Base-by-base conservation (phyloP, 1,140 invertebrate genomes). In the Apis laboriosa region DNA sequence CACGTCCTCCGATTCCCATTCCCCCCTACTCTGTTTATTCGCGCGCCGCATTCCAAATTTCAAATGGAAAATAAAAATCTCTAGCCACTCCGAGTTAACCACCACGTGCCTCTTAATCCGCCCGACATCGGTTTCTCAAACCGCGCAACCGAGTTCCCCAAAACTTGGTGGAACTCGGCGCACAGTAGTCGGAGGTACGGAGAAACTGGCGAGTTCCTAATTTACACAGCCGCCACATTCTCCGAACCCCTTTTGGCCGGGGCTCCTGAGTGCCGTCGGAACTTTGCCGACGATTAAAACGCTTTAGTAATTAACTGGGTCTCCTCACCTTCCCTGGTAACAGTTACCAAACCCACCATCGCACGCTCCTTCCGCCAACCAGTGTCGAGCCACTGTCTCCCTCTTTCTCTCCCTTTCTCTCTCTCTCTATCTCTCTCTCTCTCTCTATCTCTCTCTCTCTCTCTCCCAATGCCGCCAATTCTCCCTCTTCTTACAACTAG, bases 261-360 rank as follows among this genome's bases (percentile, higher is more conserved):
- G 75, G 64, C 75, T 77, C 64, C 21, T 15, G 89, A 88, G 89
- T 89, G 86, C 90, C 88, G 86, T 88, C 90, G 91, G 89, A 94
- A 94, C 92, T 94, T 94, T 90, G 92, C 90, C 92, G 93, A 92
- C 93, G 93, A 94, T 94, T 94, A 94, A 94, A 94, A 94, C 93
- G 93, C 93, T 89, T 87, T 89, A 84, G 89, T 90, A 90, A 90
- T 90, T 87, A 87, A 88, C 88, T 78, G 77, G 76, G 87, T 90
- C 90, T 89, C 90, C 86, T 91, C 90, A 89, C 91, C 87, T 89
- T 83, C 71, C 87, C 82, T 55, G 87, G 81, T 88, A 89, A 86
- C 87, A 86, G 87, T 89, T 89, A 86, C 86, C 86, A 72, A 43
- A 81, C 68, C 76, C 67, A 60, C 63, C 73, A 55, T 43, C 34